Percentiles rank a stretch among this genome's conserved stretches.
Evolutionary conservation across 2,888 invertebrate species (phyloP).

Genomic region (Caenorhabditis sp.): DNA sequence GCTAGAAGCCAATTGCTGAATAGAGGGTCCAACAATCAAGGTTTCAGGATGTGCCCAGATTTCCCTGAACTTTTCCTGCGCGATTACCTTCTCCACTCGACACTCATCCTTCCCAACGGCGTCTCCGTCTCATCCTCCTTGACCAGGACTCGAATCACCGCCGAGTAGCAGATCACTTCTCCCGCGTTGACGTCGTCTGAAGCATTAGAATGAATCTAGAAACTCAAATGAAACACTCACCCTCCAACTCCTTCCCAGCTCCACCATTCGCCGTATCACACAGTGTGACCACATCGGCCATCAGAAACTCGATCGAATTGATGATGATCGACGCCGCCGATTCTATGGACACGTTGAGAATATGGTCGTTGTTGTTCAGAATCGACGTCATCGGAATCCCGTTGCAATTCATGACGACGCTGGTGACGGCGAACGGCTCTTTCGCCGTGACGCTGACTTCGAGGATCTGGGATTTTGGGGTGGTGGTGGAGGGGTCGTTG

Average conservation of each 20-base stretch:
- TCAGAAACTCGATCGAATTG: constrained; percentile 68
- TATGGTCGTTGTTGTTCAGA: constrained; percentile 71
- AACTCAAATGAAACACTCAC: neutral
- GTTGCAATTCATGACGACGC: constrained; percentile 68
- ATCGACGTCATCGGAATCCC: constrained; percentile 71
- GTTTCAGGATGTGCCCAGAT: no score
- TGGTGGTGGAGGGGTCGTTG: constrained; percentile 3
- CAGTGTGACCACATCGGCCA: constrained; percentile 63
- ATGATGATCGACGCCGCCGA: constrained; percentile 67
- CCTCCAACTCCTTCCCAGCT: constrained; percentile 32
- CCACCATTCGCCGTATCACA: constrained; percentile 42
- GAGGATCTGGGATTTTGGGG: constrained; percentile 30
- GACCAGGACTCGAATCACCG: constrained; percentile 52
- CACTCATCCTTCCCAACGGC: constrained; percentile 70
- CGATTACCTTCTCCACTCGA: constrained; percentile 74
- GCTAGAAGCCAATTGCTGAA: no score
- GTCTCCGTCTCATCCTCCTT: constrained; percentile 68
- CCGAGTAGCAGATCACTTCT: constrained; percentile 67
- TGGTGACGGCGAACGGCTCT: constrained; percentile 69
- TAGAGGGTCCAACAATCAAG: no score
- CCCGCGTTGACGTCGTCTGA: constrained; percentile 62
- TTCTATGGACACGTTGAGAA: constrained; percentile 67
- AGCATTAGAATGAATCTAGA: constrained; percentile 1
- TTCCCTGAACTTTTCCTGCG: no score
- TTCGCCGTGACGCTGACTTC: constrained; percentile 63